A percentile compares a stretch with the other conserved stretches of the same genome.
Evolutionary conservation across 2,888 invertebrate species (phyloP).

Genomic region (Strigamia transsilvanica): DNA sequence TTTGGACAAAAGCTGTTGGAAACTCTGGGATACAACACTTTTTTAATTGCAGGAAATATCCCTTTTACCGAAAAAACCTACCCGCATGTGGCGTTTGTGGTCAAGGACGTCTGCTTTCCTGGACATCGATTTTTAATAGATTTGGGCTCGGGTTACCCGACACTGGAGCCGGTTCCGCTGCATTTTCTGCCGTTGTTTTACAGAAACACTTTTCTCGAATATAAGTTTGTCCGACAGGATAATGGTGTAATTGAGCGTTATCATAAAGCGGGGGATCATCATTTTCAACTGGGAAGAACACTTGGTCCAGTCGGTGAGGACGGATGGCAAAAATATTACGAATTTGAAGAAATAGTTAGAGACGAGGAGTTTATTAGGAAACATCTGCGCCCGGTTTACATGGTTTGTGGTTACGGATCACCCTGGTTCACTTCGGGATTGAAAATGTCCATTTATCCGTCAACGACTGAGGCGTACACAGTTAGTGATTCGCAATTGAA

Average conservation of each 20-base stretch:
- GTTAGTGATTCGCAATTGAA: neutral
- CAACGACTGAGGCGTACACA: neutral
- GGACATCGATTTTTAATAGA: constrained; percentile 40
- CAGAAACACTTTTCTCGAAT: constrained; percentile 29
- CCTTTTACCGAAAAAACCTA: neutral
- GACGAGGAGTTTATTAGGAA: constrained; percentile 5
- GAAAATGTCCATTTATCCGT: constrained; percentile 35
- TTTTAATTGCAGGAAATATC: neutral
- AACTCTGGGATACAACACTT: constrained; percentile 18
- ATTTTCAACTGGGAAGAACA: neutral
- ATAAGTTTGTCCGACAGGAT: constrained; percentile 21
- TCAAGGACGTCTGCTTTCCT: neutral
- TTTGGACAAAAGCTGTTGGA: neutral
- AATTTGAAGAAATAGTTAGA: constrained; percentile 20
- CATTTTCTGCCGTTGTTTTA: constrained; percentile 13
- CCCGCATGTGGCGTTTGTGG: constrained; percentile 14
- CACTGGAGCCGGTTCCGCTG: constrained; percentile 39
- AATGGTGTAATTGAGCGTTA: neutral
- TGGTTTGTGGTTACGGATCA: neutral
- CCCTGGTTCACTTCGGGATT: neutral
- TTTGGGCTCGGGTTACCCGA: constrained; percentile 24
- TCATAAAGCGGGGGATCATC: constrained; percentile 16
- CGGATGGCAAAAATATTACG: constrained; percentile 50
- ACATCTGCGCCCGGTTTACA: neutral
- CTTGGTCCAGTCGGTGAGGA: neutral